These are phyloP conservation scores for Brachyhypopomus gauderio DNA, from an alignment of 2,113 vertebrate genomes.

Conservation along the genomic window DNA sequence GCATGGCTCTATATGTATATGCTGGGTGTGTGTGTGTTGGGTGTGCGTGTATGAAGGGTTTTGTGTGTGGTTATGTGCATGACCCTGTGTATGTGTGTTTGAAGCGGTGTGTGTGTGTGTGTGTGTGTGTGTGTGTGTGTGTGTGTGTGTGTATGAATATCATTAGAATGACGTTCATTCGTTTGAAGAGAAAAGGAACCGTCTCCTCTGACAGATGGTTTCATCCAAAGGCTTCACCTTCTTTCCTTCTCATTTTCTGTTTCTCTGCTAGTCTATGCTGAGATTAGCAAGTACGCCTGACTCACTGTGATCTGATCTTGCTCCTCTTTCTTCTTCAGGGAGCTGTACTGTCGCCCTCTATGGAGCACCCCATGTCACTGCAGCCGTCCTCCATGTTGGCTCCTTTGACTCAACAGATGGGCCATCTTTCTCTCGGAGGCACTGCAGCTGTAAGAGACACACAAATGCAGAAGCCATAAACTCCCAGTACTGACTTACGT, in stretches of 20 bases:
- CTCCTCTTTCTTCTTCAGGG: constrained; percentile 58
- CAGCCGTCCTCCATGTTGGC: constrained; percentile 93
- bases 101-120: too few species aligned
- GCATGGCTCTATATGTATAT: too few species aligned
- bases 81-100: too few species aligned
- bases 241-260: neutral
- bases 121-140: too few species aligned
- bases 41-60: too few species aligned
- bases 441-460: constrained; percentile 82
- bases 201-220: neutral
- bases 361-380: constrained; percentile 95
- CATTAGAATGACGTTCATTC: neutral
- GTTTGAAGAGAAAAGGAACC: neutral
- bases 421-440: constrained; percentile 95
- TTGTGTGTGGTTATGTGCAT: too few species aligned
- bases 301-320: neutral
- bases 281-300: neutral
- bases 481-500: neutral
- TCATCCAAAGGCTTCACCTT: neutral
- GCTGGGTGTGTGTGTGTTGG: too few species aligned
- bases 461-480: neutral
- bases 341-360: constrained; percentile 75
- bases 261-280: neutral
- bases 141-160: too few species aligned
- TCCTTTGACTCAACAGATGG: constrained; percentile 95